Evolutionary conservation across 2,797 vertebrate species (phyloP), one percentile per base, ranked within the genome.

Genomic region (Gymnoscopelus microlampas): DNA sequence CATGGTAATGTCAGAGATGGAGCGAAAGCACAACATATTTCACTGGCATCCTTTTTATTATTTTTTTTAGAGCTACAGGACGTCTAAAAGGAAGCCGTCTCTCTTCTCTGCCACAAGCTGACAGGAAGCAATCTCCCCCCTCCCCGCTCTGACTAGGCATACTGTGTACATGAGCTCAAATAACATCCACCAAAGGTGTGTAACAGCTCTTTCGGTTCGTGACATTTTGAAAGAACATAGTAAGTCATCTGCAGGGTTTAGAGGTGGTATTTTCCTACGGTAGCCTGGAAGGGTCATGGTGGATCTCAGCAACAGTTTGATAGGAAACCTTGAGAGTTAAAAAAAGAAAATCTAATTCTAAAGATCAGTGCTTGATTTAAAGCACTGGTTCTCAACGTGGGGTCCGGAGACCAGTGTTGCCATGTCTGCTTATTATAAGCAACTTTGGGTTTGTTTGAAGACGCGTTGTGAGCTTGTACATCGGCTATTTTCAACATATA

Each of bases 1-100:
- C 81, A 81, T 64, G 55, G 76, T 80, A 78, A 85, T 79, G 85
- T 86, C 77, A 68, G 64, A 85, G 80, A 80, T 63, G 53, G 78
- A 85, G 63, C 80, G 81, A 79, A 71, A 70, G 78, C 77, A 63
- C 64, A 12, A 76, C 80, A 81, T 85, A 70, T 74, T 73, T 73
- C 65, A 79, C 72, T 74, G 13, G 39, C 39, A 8, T 44, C 39
- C 39, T 44, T 9, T 0, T 44, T 29, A 26, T n/a, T n/a, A n/a
- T 5, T 7, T 7, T 35, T 29, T 29, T 29, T 12, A 32, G n/a
- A 14, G 26, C 26, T 14, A 32, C 57, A 15, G 57, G 10, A 2
- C 13, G 57, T 39, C 32, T 39, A n/a, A 59, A 39, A 59, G 57
- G 39, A 59, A 59, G 57, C 57, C 15, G 57, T 14, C 5, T 26